Evolutionary conservation across 2,888 invertebrate species (phyloP).

Genomic region (Kryphioiulus occultus): DNA sequence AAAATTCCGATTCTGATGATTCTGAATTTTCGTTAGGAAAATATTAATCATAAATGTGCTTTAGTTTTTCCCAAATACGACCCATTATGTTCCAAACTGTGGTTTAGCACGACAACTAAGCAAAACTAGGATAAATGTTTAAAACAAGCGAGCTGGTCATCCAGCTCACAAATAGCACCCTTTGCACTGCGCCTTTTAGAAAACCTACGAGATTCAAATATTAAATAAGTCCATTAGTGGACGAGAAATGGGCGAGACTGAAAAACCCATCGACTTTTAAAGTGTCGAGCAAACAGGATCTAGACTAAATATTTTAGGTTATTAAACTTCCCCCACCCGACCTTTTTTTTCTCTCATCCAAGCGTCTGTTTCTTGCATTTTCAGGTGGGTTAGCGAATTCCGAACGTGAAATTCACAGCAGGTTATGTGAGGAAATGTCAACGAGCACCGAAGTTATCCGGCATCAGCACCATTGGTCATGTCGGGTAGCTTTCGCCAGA

Average conservation of each 20-base stretch:
- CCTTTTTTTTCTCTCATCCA: background rate
- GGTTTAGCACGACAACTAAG: too few species aligned
- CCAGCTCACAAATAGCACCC: too few species aligned
- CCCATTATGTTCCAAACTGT: too few species aligned
- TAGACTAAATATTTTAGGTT: background rate
- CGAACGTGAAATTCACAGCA: background rate
- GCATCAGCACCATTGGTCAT: slow-evolving; percentile 41
- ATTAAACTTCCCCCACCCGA: background rate
- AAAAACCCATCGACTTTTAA: background rate
- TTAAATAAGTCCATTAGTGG: background rate
- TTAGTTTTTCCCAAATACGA: too few species aligned
- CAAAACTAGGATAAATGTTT: too few species aligned
- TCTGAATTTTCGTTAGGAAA: too few species aligned
- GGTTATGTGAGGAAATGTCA: slow-evolving; percentile 43
- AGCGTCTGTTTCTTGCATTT: background rate
- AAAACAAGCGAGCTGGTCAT: too few species aligned
- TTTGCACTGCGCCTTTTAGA: background rate
- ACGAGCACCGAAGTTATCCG: slow-evolving; percentile 39
- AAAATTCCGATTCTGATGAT: too few species aligned
- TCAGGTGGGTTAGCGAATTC: slow-evolving; percentile 7
- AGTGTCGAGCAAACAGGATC: slow-evolving; percentile 17
- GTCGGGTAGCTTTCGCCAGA: slow-evolving; percentile 39
- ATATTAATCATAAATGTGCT: too few species aligned
- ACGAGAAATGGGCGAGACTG: background rate
- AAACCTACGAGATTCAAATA: background rate